A percentile compares a stretch with the other conserved stretches of the same genome.
These are phyloP conservation scores for Brachypodius melanocephalos DNA, from an alignment of 2,113 vertebrate genomes.

Conservation along the genomic window DNA sequence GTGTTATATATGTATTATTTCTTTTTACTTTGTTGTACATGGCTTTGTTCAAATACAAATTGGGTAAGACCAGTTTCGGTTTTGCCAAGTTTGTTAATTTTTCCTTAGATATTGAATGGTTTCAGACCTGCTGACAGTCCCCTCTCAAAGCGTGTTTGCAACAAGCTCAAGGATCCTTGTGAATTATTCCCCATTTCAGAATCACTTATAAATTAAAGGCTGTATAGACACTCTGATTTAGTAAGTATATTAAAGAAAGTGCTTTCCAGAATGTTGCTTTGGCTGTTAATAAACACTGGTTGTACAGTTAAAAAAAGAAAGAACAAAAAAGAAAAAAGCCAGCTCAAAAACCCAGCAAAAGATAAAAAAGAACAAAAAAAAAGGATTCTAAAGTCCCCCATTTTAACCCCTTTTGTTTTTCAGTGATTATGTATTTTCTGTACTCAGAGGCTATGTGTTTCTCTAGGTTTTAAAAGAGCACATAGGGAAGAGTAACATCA, in stretches of 20 bases:
- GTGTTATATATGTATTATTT: background rate
- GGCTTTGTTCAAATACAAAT: background rate
- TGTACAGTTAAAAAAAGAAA: background rate
- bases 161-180: background rate
- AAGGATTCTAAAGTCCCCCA: background rate
- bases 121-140: background rate
- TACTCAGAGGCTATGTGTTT: background rate
- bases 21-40: background rate
- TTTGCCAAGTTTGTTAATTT: background rate
- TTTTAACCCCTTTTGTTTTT: background rate
- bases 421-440: background rate
- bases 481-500: background rate
- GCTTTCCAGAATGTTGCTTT: background rate
- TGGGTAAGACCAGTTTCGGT: background rate
- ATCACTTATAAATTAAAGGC: background rate
- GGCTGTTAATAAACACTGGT: background rate
- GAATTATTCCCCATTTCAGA: background rate
- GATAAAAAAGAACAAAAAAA: background rate
- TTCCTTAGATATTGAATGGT: background rate
- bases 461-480: background rate
- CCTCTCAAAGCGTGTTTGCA: background rate
- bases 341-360: background rate
- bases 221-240: background rate
- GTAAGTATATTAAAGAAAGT: background rate
- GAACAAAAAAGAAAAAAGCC: background rate